Conservation (phyloP, 2,888 invertebrate genomes). For the Eristalis pertinax region DNA sequence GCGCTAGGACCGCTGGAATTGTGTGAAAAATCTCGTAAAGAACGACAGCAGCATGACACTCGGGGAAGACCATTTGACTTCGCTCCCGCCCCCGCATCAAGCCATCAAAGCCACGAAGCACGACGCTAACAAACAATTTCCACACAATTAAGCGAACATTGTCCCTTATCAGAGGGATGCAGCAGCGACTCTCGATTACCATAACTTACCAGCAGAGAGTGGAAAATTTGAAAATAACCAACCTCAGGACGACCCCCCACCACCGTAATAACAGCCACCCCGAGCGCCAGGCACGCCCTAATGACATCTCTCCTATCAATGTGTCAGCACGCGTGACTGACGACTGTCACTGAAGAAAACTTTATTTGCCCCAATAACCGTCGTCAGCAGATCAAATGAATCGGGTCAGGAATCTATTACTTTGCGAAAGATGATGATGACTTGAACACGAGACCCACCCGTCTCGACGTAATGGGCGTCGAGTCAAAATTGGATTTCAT, state of each 20-base stretch:
- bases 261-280: conserved; percentile 3
- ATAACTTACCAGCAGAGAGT: conserved; percentile 12
- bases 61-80: not conserved
- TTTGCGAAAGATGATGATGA: conserved; percentile 3
- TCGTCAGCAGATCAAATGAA: conserved; percentile 39
- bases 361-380: conserved; percentile 14
- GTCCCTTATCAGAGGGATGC: conserved; percentile 19
- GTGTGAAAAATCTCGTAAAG: not conserved
- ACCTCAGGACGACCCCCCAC: not conserved
- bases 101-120: not conserved
- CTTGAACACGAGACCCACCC: conserved; percentile 6
- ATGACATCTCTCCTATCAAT: conserved; percentile 27
- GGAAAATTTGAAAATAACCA: conserved; percentile 15
- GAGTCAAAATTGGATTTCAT: conserved; percentile 53
- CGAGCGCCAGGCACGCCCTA: not conserved
- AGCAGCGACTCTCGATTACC: conserved; percentile 28
- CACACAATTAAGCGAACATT: conserved; percentile 19
- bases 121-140: conserved; percentile 3
- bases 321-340: not conserved
- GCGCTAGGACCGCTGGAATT: not conserved
- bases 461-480: conserved; percentile 1
- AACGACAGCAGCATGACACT: not conserved
- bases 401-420: conserved; percentile 30
- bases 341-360: conserved; percentile 7
- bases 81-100: not conserved